Conservation (phyloP, 2,888 invertebrate species). For the Megalurothrips usitatus region DNA sequence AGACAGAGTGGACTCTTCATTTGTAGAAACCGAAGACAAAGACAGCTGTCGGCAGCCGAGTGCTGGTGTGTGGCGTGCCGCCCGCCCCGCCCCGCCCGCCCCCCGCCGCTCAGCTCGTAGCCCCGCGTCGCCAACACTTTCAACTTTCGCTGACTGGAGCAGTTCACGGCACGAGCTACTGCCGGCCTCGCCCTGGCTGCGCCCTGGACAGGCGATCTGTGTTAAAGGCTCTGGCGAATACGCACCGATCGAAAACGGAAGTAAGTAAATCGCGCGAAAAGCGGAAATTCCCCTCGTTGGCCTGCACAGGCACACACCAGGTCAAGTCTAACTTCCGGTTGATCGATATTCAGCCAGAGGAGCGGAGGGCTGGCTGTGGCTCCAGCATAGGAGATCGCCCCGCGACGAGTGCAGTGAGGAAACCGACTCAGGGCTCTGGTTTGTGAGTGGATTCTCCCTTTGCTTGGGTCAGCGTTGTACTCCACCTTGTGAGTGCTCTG, state of each 20-base stretch:
- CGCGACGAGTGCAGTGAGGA: background rate
- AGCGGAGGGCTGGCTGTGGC: background rate
- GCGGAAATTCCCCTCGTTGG: too few species aligned
- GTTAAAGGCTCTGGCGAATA: too few species aligned
- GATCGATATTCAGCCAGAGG: background rate
- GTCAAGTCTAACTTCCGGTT: too few species aligned
- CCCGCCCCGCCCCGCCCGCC: background rate
- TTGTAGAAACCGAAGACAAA: too few species aligned
- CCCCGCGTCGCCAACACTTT: constrained; percentile 15
- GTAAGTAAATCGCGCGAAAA: too few species aligned
- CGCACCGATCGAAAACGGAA: too few species aligned
- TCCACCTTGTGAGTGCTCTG: background rate
- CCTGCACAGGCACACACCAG: too few species aligned
- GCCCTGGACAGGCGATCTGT: too few species aligned
- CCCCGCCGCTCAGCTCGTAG: background rate
- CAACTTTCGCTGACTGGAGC: constrained; percentile 15
- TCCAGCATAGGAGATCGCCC: background rate
- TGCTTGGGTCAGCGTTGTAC: background rate
- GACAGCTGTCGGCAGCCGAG: background rate
- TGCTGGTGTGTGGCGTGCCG: background rate
- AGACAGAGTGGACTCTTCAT: too few species aligned
- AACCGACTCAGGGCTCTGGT: too few species aligned
- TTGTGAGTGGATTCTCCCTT: too few species aligned
- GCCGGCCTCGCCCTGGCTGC: too few species aligned
- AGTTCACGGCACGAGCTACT: background rate